Evolutionary conservation across 1,140 invertebrate species (phyloP), one percentile per base, ranked within the genome.

Genomic region (Megathymus violae): DNA sequence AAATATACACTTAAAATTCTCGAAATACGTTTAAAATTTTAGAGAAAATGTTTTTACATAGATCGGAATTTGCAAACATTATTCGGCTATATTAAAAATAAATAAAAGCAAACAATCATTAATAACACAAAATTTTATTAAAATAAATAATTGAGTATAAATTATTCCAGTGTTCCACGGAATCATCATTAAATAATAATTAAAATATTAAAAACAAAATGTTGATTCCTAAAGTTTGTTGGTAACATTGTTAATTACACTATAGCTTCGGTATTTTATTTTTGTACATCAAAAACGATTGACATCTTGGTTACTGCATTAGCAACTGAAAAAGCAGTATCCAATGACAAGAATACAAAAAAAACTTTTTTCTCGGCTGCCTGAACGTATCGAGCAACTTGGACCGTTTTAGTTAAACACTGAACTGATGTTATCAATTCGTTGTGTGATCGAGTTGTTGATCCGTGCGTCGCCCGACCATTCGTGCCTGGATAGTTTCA

Each of bases 1-100:
- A 82, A 79, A 77, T 77, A 75, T 77, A 82, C 72, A 85, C 72
- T 78, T 81, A 81, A 41, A 76, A 74, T 80, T 80, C 68, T 71
- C 71, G 80, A 80, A 80, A 81, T 80, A 84, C 52, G 43, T 69
- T 77, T 40, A 64, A 47, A 61, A 47, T 62, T 60, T 71, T 40
- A 48, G 31, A 62, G 47, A 54, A 54, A 72, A 43, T 71, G 65
- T 70, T 61, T 72, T 60, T 71, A 80, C 74, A 76, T 81, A 81
- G 78, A 80, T 78, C 78, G 60, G 77, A 80, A 81, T 80, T 78
- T 77, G 81, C 61, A n/a, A 71, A 74, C 43, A 46, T 64, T 34
- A 17, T 19, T 59, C 34, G 31, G 10, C 41, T 17, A 44, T 5
- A 44, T 16, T 17, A 61, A 47, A 51, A 48, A 59, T 59, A 65